Evolutionary conservation across 1,140 invertebrate genomes (phyloP).

Genomic region (Musca vetustissima): DNA sequence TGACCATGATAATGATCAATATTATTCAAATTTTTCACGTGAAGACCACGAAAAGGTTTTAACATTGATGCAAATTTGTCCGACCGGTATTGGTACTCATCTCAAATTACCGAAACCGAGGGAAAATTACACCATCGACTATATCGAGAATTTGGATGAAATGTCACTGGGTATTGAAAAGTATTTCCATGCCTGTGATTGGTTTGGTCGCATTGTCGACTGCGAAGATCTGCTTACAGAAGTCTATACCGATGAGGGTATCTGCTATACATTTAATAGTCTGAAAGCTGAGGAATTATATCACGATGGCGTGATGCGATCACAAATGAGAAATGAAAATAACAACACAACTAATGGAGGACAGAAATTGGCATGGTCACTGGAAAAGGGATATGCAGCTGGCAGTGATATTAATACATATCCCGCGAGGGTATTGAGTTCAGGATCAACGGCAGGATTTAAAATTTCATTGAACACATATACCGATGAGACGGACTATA

Average conservation of each 20-base stretch:
- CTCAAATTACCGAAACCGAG: slow-evolving; percentile 38
- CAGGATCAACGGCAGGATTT: slow-evolving; percentile 65
- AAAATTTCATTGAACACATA: slow-evolving; percentile 62
- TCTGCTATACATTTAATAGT: slow-evolving; percentile 72
- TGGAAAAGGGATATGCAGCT: slow-evolving; percentile 63
- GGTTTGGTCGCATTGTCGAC: slow-evolving; percentile 57
- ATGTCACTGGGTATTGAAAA: slow-evolving; percentile 47
- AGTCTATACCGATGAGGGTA: slow-evolving; percentile 69
- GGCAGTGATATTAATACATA: slow-evolving; percentile 60
- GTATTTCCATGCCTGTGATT: slow-evolving; percentile 55
- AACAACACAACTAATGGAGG: too few relatives aligned
- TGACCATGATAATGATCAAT: not conserved
- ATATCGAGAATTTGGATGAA: slow-evolving; percentile 38
- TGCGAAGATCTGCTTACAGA: slow-evolving; percentile 59
- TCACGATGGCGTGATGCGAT: slow-evolving; percentile 48
- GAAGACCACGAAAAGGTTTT: slow-evolving; percentile 60
- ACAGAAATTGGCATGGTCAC: slow-evolving; percentile 29
- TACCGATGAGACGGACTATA: slow-evolving; percentile 64
- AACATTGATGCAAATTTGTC: slow-evolving; percentile 46
- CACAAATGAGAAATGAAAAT: too few relatives aligned
- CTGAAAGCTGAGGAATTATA: slow-evolving; percentile 62
- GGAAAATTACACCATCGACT: slow-evolving; percentile 35
- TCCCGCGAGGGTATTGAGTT: slow-evolving; percentile 60
- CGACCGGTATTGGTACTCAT: too few relatives aligned
- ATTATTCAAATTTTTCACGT: slow-evolving; percentile 47